Evolutionary conservation across 2,888 invertebrate genomes (phyloP).

Genomic region (Aleiodes leptofemur): DNA sequence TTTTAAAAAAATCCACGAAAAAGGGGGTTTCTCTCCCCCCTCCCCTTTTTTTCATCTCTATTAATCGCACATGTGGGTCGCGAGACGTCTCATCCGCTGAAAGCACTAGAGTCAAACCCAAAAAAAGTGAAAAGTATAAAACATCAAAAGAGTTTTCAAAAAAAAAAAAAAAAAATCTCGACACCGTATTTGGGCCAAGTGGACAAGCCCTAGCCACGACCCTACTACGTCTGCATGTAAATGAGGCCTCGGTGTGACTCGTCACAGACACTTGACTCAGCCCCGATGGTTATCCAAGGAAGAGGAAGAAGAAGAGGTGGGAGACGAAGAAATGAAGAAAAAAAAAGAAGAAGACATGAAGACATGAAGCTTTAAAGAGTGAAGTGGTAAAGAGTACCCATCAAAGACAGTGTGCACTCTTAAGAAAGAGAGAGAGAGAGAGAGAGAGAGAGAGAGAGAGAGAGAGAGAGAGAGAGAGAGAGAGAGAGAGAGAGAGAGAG

Average conservation of each 20-base stretch:
- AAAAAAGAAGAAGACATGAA: slow-evolving; percentile 47
- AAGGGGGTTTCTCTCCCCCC: too few species aligned
- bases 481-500: too few species aligned
- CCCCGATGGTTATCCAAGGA: slow-evolving; percentile 49
- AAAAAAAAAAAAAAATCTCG: slow-evolving; percentile 22
- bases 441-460: too few species aligned
- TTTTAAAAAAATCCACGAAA: too few species aligned
- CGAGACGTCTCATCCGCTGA: slow-evolving; percentile 22
- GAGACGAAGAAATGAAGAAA: slow-evolving; percentile 45
- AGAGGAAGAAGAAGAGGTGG: slow-evolving; percentile 43
- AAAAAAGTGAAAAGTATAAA: slow-evolving; percentile 5
- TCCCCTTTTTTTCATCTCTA: too few species aligned
- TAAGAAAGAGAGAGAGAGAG: neutral
- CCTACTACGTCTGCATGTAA: slow-evolving; percentile 64
- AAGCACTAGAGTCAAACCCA: slow-evolving; percentile 20
- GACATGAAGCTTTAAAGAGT: slow-evolving; percentile 48
- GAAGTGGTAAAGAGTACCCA: slow-evolving; percentile 42
- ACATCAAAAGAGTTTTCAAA: slow-evolving; percentile 7
- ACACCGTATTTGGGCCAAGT: slow-evolving; percentile 67
- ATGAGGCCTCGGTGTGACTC: slow-evolving; percentile 62
- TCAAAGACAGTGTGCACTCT: slow-evolving; percentile 34
- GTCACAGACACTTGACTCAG: slow-evolving; percentile 63
- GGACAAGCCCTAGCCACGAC: slow-evolving; percentile 49
- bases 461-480: too few species aligned
- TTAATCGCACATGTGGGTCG: slow-evolving; percentile 21